Evolutionary conservation across 2,797 vertebrate species (phyloP).

Genomic region (Vespertilio murinus): DNA sequence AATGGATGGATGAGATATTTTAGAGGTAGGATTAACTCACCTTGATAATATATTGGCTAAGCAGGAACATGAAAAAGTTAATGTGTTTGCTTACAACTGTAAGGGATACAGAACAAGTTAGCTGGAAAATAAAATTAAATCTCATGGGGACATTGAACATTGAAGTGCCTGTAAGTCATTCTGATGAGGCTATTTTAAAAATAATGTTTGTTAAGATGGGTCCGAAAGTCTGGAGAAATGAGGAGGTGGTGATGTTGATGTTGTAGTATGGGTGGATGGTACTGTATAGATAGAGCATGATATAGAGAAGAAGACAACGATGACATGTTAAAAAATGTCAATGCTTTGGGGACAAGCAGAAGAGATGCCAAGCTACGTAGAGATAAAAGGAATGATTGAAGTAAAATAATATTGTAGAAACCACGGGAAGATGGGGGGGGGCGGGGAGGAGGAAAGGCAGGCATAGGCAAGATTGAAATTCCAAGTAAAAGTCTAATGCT

Average conservation of each 20-base stretch:
- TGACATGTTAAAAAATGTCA: not conserved
- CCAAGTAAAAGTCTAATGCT: not conserved
- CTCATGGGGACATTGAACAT: not conserved
- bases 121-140: slow-evolving; percentile 1
- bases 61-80: slow-evolving; percentile 1
- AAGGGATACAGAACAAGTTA: not conserved
- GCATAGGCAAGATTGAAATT: not conserved
- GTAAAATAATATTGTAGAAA: not conserved
- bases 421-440: not conserved
- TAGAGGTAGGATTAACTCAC: not conserved
- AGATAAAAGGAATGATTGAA: not conserved
- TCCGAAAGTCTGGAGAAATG: not conserved
- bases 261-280: not conserved
- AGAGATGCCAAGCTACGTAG: not conserved
- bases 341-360: not conserved
- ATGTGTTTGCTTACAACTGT: not conserved
- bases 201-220: too few species aligned
- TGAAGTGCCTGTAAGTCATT: not conserved
- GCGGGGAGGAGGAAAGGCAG: not conserved
- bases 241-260: not conserved
- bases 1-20: not conserved
- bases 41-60: not conserved
- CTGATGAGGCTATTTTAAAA: not conserved
- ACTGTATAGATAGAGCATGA: not conserved
- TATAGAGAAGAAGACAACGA: not conserved